These are phyloP conservation scores for Schizaphis graminum DNA, from an alignment of 2,888 invertebrate genomes.

Conservation along the genomic window DNA sequence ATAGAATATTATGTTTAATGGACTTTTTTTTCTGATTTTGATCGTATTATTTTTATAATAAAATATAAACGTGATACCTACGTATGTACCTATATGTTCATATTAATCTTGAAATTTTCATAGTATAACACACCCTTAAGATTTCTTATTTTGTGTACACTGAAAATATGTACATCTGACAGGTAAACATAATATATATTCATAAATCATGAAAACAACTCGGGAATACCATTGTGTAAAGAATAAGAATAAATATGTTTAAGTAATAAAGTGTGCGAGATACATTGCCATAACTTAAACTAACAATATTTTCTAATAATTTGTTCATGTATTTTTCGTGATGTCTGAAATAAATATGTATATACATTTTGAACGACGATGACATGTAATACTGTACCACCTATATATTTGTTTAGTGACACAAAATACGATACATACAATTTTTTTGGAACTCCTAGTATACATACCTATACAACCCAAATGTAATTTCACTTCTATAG, in stretches of 20 bases:
- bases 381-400: background rate
- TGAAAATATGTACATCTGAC: constrained; percentile 6
- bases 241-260: constrained; percentile 35
- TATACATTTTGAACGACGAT: background rate
- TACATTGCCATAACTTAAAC: background rate
- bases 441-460: background rate
- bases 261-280: constrained; percentile 19
- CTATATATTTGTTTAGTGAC: background rate
- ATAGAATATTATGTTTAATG: background rate
- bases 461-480: background rate
- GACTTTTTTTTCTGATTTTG: background rate
- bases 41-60: background rate
- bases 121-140: background rate
- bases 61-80: background rate
- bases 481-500: background rate
- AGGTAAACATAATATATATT: constrained; percentile 2
- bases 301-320: constrained; percentile 11
- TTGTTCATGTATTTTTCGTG: constrained; percentile 3
- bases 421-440: background rate
- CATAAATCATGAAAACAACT: background rate
- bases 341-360: background rate
- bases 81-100: background rate
- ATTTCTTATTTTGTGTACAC: background rate
- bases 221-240: background rate
- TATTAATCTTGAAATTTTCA: background rate